Base-by-base conservation (phyloP, 2,113 vertebrate species). In the Panthera leo region DNA sequence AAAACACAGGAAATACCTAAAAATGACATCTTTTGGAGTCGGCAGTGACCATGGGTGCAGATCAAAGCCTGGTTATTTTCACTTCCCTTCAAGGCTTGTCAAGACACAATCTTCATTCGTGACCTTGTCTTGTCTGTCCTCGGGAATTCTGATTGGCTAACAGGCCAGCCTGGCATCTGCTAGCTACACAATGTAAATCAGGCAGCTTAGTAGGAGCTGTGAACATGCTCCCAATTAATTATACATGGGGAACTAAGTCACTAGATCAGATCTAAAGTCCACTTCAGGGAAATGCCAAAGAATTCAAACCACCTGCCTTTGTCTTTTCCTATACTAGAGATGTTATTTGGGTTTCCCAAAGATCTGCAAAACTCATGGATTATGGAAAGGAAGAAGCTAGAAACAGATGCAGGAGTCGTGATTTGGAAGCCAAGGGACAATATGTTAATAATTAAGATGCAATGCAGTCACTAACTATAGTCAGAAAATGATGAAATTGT, bases 1-100 rank as follows among this genome's bases (percentile, higher is more conserved):
- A 98, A 99, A 99, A 98, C 97, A 98, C 15, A 97, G 89, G 96
- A 98, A 98, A 98, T 98, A 98, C 96, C 98, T 98, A 96, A 96
- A 98, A 98, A 97, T 97, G 65, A 97, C 85, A 97, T 97, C 73
- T 96, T 96, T 65, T 12, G 1, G 67, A 97, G 91, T 51, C 97
- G 82, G 79, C 85, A 92, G 71, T 94, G 98, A 97, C 97, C 91
- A 97, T 70, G 91, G 93, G 84, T 93, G 21, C 87, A 98, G 97
- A 98, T 98, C 96, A 97, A 97, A 98, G 34, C 73, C 73, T 78
- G 48, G 65, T 67, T 58, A 92, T 98, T 85, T 98, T 97, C 95
- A 73, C 94, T 97, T 97, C 92, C 82, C 85, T 97, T 95, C 82
- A 84, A 98, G 93, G 80, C 92, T 78, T 92, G 97, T 97, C 97